phyloP scores from a whole-genome alignment of 2,797 vertebrate species.

The Somateria mollissima region DNA sequence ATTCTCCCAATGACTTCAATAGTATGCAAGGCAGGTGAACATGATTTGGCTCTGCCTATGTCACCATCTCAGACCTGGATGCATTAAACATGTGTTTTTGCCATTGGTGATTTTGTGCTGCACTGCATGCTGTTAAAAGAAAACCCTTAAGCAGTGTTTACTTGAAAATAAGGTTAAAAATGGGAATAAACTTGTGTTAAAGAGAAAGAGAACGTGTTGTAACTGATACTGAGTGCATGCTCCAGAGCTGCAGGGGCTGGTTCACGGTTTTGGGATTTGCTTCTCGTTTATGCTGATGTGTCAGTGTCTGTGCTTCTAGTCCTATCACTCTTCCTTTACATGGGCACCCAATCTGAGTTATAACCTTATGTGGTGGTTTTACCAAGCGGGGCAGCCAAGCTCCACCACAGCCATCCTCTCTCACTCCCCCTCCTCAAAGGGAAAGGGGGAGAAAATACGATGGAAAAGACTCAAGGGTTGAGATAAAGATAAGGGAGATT shows the following conservation, averaged over 20 bases:
- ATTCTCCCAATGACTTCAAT: background rate
- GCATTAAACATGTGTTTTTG: background rate
- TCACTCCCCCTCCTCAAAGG: no score
- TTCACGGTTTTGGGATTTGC: background rate
- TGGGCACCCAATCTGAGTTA: background rate
- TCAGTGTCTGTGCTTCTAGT: background rate
- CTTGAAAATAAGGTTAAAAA: background rate
- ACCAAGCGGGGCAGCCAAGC: no score
- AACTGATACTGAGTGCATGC: background rate
- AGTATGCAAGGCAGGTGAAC: background rate
- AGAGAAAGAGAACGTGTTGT: background rate
- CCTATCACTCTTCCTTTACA: background rate
- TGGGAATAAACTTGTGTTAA: background rate
- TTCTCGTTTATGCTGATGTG: background rate
- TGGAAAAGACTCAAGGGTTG: no score
- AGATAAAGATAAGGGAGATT: no score
- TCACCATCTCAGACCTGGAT: background rate
- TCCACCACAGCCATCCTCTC: no score
- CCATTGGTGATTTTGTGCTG: background rate
- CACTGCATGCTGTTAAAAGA: background rate
- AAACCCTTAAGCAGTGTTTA: background rate
- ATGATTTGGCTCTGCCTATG: background rate
- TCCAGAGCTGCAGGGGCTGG: accelerated
- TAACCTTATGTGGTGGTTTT: background rate
- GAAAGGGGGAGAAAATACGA: no score